Base-by-base conservation (phyloP, 1,140 invertebrate species). In the Samia ricini region DNA sequence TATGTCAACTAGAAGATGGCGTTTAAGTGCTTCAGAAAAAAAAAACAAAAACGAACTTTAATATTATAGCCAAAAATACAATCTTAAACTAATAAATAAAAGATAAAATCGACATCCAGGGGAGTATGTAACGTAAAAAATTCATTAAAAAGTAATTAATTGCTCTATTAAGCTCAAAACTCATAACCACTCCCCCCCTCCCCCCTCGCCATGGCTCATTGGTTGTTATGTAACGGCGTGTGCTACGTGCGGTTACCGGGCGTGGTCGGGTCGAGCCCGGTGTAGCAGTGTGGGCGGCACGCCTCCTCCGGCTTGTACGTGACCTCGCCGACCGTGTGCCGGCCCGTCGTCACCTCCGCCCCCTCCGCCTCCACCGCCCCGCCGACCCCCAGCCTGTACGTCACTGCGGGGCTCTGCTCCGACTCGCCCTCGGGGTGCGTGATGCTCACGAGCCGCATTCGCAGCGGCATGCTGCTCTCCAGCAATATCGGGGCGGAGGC, bases 251-350 rank as follows among this genome's bases (percentile, higher is more conserved):
- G 12, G 23, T 61, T 42, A 88, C 83, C 83, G 21, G 77, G 63
- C 12, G 74, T 52, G 56, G 69, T 56, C 20, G 77, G 52, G 55
- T 76, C 69, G 15, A 89, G 70, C 7, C 85, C 85, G 29, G 83
- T 79, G 76, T 88, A 89, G 71, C 85, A 88, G 60, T 52, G 20
- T 8, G 77, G 77, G 58, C 63, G 66, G 61, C 85, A 88, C 49
- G 56, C 58, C 6, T 23, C 29, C 70, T 88, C 82, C 2, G 87
- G 74, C 55, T 59, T 65, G 73, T 76, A 83, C 24, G 58, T 50
- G 50, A 77, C 62, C 22, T 8, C 48, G 64, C 68, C 80, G 64
- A 64, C 72, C 24, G 42, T 51, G 54, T 60, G 59, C 26, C 56
- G 68, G 20, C 63, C 71, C 42, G 36, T 8, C 26, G 29, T 12